Evolutionary conservation across 2,797 vertebrate genomes (phyloP).

Genomic region (Intellagama lesueurii): DNA sequence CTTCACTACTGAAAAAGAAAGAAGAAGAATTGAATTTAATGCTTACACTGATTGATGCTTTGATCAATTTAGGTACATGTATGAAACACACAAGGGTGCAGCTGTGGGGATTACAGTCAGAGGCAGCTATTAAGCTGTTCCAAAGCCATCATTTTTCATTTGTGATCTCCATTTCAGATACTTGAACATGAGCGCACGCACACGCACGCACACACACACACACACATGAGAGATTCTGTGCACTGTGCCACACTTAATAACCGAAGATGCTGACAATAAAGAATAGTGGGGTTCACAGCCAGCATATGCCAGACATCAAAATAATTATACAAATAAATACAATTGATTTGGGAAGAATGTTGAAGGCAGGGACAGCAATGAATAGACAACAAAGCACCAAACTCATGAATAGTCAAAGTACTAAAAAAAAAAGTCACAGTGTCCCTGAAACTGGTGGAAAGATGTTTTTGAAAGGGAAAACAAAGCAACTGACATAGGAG

Average conservation of each 20-base stretch:
- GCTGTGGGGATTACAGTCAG: slow-evolving; percentile 20
- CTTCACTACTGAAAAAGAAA: slow-evolving; percentile 33
- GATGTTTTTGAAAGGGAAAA: neutral
- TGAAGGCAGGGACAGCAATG: neutral
- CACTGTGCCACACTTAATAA: neutral
- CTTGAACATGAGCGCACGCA: neutral
- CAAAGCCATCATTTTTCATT: slow-evolving; percentile 56
- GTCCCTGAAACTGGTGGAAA: neutral
- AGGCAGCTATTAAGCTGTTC: slow-evolving; percentile 36
- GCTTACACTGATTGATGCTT: slow-evolving; percentile 32
- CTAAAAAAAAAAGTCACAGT: neutral
- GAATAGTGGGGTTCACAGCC: neutral
- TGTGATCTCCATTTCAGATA: slow-evolving; percentile 37
- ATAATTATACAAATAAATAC: neutral
- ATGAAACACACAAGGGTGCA: slow-evolving; percentile 25
- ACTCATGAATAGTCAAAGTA: slow-evolving; percentile 9
- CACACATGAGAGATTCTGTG: too few relatives aligned
- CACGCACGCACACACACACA: neutral
- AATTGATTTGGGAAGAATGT: neutral
- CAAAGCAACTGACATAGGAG: neutral
- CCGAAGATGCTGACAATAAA: neutral
- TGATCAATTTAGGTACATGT: slow-evolving; percentile 32
- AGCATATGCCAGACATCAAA: neutral
- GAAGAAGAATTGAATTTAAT: neutral
- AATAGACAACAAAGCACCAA: neutral